phyloP scores from a whole-genome alignment of 2,888 invertebrate species.

The Odontomyia ornata region DNA sequence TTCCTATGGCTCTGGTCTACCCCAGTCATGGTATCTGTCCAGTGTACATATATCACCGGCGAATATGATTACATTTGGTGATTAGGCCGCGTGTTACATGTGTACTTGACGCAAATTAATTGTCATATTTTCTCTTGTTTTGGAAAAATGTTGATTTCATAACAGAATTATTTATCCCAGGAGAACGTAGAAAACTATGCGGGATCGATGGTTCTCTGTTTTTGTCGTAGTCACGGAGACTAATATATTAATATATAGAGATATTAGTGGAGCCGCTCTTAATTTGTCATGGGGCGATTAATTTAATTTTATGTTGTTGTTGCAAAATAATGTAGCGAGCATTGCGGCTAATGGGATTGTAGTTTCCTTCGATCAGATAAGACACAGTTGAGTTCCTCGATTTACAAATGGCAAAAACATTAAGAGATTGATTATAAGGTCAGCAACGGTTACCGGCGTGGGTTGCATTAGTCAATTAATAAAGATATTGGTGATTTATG shows the following conservation, averaged over 20 bases:
- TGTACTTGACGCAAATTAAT: conserved; percentile 44
- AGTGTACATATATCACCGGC: conserved; percentile 35
- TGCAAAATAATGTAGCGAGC: too few relatives aligned
- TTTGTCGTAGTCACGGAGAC: conserved; percentile 24
- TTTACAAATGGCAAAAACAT: too few relatives aligned
- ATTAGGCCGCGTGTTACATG: conserved; percentile 41
- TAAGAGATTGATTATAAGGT: too few relatives aligned
- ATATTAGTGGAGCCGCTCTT: conserved; percentile 1
- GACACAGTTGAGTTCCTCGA: too few relatives aligned
- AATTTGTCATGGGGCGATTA: conserved; percentile 2
- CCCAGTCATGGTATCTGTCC: conserved; percentile 24
- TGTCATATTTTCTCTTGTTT: conserved; percentile 27
- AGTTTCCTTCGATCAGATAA: too few relatives aligned
- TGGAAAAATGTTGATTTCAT: conserved; percentile 6
- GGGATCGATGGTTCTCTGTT: neutral
- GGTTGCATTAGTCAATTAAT: too few relatives aligned
- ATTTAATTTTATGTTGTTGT: neutral
- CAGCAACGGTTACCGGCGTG: too few relatives aligned
- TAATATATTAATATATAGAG: conserved; percentile 31
- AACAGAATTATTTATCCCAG: conserved; percentile 30
- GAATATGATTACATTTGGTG: conserved; percentile 41
- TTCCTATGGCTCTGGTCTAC: neutral
- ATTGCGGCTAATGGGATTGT: too few relatives aligned
- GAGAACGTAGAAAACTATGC: conserved; percentile 30
- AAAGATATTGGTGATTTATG: too few relatives aligned